Conservation (phyloP, 2,797 vertebrate species). For the Moxostoma hubbsi region DNA sequence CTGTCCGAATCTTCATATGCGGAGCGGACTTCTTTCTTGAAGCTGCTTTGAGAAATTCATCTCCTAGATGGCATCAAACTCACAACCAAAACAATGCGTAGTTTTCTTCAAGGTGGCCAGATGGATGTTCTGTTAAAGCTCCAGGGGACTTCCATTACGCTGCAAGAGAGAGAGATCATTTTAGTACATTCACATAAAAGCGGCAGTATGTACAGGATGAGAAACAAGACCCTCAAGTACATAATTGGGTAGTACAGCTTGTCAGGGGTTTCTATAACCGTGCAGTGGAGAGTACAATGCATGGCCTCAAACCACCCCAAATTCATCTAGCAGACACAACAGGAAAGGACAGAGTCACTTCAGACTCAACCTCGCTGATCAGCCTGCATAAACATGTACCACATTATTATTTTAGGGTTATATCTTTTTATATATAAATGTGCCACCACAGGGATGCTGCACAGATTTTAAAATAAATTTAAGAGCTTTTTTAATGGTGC, state of each 20-base stretch:
- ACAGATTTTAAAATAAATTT: too few species aligned
- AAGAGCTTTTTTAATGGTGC: too few species aligned
- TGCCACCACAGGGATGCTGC: too few species aligned
- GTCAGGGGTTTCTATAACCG: conserved; percentile 40
- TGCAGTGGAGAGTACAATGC: background rate
- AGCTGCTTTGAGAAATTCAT: background rate
- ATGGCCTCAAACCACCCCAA: conserved; percentile 26
- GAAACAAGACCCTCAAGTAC: background rate
- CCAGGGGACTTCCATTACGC: background rate
- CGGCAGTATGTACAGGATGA: background rate
- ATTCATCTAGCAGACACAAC: conserved; percentile 34
- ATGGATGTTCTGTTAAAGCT: background rate
- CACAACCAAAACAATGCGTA: background rate
- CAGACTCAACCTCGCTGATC: conserved; percentile 35
- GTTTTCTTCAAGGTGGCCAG: background rate
- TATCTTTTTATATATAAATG: too few species aligned
- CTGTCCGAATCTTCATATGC: background rate
- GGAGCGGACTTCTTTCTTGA: background rate
- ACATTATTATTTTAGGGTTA: background rate
- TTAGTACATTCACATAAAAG: background rate
- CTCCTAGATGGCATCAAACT: background rate
- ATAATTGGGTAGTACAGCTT: background rate
- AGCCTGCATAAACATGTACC: background rate
- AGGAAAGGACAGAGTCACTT: conserved; percentile 35
- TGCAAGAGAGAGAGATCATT: background rate